Conservation (phyloP, 2,888 invertebrate genomes). For the Ormyrus nitidulus region DNA sequence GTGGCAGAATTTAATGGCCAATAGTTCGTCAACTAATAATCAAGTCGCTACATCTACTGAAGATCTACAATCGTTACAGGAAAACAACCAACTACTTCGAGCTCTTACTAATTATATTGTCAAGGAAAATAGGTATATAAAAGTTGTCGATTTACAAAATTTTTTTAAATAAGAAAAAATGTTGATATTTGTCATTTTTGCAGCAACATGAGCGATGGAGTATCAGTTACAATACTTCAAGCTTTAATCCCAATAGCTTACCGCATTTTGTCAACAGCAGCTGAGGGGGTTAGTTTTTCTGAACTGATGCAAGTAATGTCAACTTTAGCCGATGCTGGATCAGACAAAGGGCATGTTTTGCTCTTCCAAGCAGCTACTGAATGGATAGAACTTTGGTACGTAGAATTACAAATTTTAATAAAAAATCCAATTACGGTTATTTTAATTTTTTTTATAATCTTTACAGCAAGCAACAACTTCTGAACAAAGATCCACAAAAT, state of each 20-base stretch:
- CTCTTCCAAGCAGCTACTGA: slow-evolving; percentile 87
- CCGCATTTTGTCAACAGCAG: slow-evolving; percentile 78
- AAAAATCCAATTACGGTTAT: background rate
- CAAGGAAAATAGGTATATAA: slow-evolving; percentile 78
- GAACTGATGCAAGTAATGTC: slow-evolving; percentile 88
- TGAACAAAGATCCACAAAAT: slow-evolving; percentile 76
- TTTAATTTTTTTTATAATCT: slow-evolving; percentile 11
- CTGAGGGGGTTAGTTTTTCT: slow-evolving; percentile 85
- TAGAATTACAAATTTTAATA: background rate
- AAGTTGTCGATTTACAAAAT: background rate
- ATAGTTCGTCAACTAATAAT: slow-evolving; percentile 61
- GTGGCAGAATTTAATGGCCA: slow-evolving; percentile 66
- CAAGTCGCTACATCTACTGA: slow-evolving; percentile 62
- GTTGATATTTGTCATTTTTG: slow-evolving; percentile 26
- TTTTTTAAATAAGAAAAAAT: background rate
- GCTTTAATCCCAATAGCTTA: slow-evolving; percentile 86
- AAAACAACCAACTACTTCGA: slow-evolving; percentile 84
- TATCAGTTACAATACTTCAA: slow-evolving; percentile 81
- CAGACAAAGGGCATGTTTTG: slow-evolving; percentile 86
- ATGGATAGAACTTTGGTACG: slow-evolving; percentile 87
- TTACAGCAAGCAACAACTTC: slow-evolving; percentile 78
- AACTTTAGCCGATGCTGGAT: slow-evolving; percentile 89
- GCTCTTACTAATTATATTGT: slow-evolving; percentile 85
- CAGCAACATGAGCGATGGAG: slow-evolving; percentile 79
- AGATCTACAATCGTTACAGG: slow-evolving; percentile 78